Percentiles rank a stretch among this genome's conserved stretches.
Evolutionary conservation across 1,140 invertebrate genomes (phyloP).

Genomic region (Lordiphosa mommai): DNA sequence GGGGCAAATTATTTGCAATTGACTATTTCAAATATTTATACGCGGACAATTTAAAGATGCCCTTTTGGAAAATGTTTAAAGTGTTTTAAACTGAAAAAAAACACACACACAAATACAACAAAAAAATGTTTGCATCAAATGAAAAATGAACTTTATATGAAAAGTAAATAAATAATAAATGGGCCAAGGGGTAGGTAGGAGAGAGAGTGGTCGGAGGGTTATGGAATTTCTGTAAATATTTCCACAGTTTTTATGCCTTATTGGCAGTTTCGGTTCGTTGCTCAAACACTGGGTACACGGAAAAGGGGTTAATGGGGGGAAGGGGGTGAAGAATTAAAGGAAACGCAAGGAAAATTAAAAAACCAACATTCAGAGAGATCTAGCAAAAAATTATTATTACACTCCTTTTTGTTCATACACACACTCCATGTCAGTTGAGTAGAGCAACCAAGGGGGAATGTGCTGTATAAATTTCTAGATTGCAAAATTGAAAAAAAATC

Average conservation of each 20-base stretch:
- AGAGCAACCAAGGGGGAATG: too few species aligned
- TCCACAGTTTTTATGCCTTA: neutral
- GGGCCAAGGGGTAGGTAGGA: neutral
- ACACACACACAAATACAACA: neutral
- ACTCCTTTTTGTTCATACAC: too few species aligned
- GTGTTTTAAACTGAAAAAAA: neutral
- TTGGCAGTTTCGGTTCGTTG: neutral
- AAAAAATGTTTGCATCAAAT: neutral
- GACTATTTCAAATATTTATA: constrained; percentile 5
- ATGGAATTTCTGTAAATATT: neutral
- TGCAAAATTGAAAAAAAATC: too few species aligned
- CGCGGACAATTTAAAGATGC: neutral
- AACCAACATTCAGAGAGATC: too few species aligned
- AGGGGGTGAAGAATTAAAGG: too few species aligned
- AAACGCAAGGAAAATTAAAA: too few species aligned
- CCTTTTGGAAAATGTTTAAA: neutral
- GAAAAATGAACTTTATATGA: neutral
- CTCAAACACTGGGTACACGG: too few species aligned
- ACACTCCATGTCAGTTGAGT: too few species aligned
- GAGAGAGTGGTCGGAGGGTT: neutral
- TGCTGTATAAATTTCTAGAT: too few species aligned
- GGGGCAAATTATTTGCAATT: constrained; percentile 4
- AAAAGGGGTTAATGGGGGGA: too few species aligned
- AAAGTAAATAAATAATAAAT: neutral
- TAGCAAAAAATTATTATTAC: too few species aligned